Evolutionary conservation across 2,888 invertebrate genomes (phyloP), one percentile per base, ranked within the genome.

Genomic region (Papilio gigon): DNA sequence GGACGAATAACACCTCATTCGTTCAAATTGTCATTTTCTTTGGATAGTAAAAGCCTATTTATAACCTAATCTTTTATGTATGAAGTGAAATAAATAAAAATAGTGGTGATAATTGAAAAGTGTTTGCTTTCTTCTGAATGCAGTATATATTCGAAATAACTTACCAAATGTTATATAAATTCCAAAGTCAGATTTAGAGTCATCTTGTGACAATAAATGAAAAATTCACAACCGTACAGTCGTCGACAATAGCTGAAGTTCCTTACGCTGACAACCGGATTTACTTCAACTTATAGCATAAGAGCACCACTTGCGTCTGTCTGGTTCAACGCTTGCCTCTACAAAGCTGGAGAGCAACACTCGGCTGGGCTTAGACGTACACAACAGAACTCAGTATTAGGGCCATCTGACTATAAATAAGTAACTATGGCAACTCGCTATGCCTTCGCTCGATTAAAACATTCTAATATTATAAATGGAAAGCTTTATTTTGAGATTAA

Each of bases 241-340:
- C 37, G 27, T 44, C 20, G 14, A 64, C 63, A 64, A 64, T 64
- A 50, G 50, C 17, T 56, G 37, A 65, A 42, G 56, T 58, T 65
- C 20, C 30, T 30, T 25, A 37, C 56, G 56, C 30, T 58, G 33
- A 60, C 66, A 60, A 59, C 37, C 60, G 33, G 66, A 60, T 60
- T 60, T 59, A 47, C 42, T 66, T 44, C 44, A 59, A 66, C 59
- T 66, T 66, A 59, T 40, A 53, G 17, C 47, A n/a, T 35, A 35
- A 47, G 66, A 47, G 60, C 63, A 64, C 50, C 63, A 50, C 66
- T 47, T 50, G 25, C 60, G 35, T 66, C 66, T 27, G 66, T 47
- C 47, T 66, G 66, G 30, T 59, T 66, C 66, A 60, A 66, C 47
- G 66, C 66, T 66, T 50, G 42, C 37, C 27, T 50, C 66, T 60